phyloP scores from a whole-genome alignment of 2,797 vertebrate species.

The Valencia hispanica region DNA sequence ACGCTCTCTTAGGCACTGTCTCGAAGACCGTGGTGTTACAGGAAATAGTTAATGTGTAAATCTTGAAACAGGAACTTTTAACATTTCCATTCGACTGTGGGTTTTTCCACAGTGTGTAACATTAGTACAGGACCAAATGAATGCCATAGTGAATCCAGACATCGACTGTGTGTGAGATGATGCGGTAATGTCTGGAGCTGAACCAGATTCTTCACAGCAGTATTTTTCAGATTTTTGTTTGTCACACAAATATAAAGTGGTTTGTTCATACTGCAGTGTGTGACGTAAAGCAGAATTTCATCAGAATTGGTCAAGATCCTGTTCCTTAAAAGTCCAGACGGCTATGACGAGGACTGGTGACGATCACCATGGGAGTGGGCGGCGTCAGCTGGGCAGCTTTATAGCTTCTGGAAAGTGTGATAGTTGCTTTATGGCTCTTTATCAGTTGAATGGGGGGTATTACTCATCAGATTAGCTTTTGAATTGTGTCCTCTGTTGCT shows the following conservation, averaged over 20 bases:
- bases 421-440: conserved; percentile 10
- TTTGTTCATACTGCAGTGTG: conserved; percentile 11
- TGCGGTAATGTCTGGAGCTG: background rate
- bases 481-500: background rate
- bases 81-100: conserved; percentile 16
- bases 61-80: conserved; percentile 33
- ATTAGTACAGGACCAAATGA: background rate
- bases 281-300: conserved; percentile 56
- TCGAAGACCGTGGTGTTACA: conserved; percentile 5
- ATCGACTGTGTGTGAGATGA: conserved; percentile 2
- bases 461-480: background rate
- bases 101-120: conserved; percentile 8
- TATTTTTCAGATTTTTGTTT: background rate
- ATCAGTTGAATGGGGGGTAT: conserved; percentile 3
- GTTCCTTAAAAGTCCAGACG: conserved; percentile 34
- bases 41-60: conserved; percentile 43
- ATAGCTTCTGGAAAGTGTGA: background rate
- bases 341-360: conserved; percentile 1
- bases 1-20: background rate
- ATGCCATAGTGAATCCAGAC: background rate
- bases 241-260: background rate
- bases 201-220: conserved; percentile 16
- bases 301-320: conserved; percentile 53
- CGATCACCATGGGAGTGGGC: background rate
- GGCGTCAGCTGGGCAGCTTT: conserved; percentile 11